Evolutionary conservation across 2,113 vertebrate genomes (phyloP), one percentile per base, ranked within the genome.

Genomic region (Cromileptes altivelis): DNA sequence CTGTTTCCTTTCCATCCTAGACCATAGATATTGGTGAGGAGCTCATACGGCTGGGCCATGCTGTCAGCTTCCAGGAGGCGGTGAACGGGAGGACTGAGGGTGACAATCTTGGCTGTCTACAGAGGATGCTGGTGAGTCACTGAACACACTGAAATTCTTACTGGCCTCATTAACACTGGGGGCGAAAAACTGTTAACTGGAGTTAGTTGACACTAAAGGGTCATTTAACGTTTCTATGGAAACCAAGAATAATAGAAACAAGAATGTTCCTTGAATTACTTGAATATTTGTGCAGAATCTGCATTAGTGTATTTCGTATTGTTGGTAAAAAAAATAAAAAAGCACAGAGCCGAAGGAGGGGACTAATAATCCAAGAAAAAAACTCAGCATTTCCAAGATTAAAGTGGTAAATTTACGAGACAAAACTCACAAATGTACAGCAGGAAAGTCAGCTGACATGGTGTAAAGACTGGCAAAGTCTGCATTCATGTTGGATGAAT

Each of bases 21-120:
- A 91, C 75, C 17, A 52, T 97, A 68, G 96, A 98, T 15, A 85
- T 99, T 0, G 96, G 96, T 0, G 94, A 96, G 9, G 97, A 98
- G 92, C 91, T 99, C 76, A 89, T 98, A 23, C 91, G 85, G 8
- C 89, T 95, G 79, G 97, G 94, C 21, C 94, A 97, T 0, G 97
- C 97, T 0, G 6, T 95, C 3, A 89, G 91, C 70, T 81, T 91
- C 81, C 92, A 94, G 75, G 95, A 94, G 37, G 77, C 71, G 25
- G 83, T 80, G 18, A 83, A 86, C 0, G 73, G 77, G 0, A 89
- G 3, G 23, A 75, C 27, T 1, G 89, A 83, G 1, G 70, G 70
- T 0, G 92, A 85, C 15, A 75, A 88, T 2, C 86, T 80, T 17
- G 90, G 88, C 25, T 86, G 82, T 37, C 84, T 95, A 40, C 95